Conservation (phyloP, 2,797 vertebrate species). For the Oryzias sinensis region DNA sequence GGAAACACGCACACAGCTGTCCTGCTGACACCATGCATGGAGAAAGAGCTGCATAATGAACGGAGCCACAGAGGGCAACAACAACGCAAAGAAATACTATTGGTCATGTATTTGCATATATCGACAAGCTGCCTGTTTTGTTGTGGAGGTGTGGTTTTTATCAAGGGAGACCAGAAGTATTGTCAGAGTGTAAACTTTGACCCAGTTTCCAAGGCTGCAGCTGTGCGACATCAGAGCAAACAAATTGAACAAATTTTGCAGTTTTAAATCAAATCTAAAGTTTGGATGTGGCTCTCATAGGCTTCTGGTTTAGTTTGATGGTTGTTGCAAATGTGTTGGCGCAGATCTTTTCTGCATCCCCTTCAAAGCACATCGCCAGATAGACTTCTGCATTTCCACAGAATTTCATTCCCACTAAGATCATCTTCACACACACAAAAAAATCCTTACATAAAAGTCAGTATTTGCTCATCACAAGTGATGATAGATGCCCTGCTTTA, state of each 20-base stretch:
- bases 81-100: slow-evolving; percentile 23
- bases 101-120: background rate
- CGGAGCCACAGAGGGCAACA: slow-evolving; percentile 13
- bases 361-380: slow-evolving; percentile 29
- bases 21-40: slow-evolving; percentile 6
- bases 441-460: slow-evolving; percentile 30
- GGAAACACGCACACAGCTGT: slow-evolving; percentile 8
- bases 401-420: background rate
- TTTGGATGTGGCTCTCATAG: too few species aligned
- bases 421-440: slow-evolving; percentile 1
- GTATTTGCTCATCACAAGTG: slow-evolving; percentile 29
- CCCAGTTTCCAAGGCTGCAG: slow-evolving; percentile 44
- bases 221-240: slow-evolving; percentile 34
- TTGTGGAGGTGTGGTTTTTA: slow-evolving; percentile 5
- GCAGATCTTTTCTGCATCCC: slow-evolving; percentile 15
- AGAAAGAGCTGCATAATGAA: slow-evolving; percentile 13
- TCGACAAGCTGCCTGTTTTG: slow-evolving; percentile 7
- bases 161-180: slow-evolving; percentile 15
- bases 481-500: slow-evolving; percentile 30
- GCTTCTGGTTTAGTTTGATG: slow-evolving; percentile 8
- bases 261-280: too few species aligned
- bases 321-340: slow-evolving; percentile 11
- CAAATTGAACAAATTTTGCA: too few species aligned
- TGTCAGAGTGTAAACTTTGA: slow-evolving; percentile 48
- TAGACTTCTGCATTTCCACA: slow-evolving; percentile 33